These are phyloP conservation scores for Octopus bimaculoides DNA, from an alignment of 1,140 invertebrate genomes.

Conservation along the genomic window DNA sequence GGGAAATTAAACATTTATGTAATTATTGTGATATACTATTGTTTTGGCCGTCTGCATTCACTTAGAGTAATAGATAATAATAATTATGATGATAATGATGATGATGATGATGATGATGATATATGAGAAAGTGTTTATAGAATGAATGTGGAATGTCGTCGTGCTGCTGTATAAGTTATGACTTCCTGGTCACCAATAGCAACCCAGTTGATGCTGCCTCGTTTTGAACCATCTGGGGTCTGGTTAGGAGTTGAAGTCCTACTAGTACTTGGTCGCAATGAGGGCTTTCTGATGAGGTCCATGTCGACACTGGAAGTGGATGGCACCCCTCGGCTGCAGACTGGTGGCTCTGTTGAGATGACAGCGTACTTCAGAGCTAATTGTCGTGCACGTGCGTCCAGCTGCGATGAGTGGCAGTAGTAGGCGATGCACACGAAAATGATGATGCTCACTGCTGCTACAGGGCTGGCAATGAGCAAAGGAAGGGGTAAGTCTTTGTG, in stretches of 20 bases:
- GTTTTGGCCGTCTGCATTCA: not conserved
- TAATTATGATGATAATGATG: not conserved
- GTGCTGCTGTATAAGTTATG: conserved; percentile 25
- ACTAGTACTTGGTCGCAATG: not conserved
- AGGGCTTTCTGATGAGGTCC: conserved; percentile 1
- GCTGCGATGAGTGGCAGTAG: conserved; percentile 29
- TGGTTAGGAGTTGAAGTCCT: conserved; percentile 1
- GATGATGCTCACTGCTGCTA: conserved; percentile 28
- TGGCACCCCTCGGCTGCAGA: conserved; percentile 14
- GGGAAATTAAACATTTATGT: not conserved
- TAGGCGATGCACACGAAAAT: conserved; percentile 32
- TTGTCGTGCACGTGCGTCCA: conserved; percentile 28
- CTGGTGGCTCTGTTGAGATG: conserved; percentile 11
- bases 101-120: not conserved
- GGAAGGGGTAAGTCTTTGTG: conserved; percentile 24
- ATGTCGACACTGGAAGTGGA: conserved; percentile 18
- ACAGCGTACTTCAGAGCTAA: conserved; percentile 24
- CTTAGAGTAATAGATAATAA: not conserved
- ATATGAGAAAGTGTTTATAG: conserved; percentile 17
- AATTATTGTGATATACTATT: not conserved
- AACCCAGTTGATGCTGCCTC: conserved; percentile 26
- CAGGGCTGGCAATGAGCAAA: conserved; percentile 28
- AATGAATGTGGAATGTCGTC: conserved; percentile 40
- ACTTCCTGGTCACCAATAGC: conserved; percentile 33
- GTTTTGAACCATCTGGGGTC: conserved; percentile 1